Evolutionary conservation across 2,113 vertebrate species (phyloP).

Genomic region (Platysternon megacephalum): DNA sequence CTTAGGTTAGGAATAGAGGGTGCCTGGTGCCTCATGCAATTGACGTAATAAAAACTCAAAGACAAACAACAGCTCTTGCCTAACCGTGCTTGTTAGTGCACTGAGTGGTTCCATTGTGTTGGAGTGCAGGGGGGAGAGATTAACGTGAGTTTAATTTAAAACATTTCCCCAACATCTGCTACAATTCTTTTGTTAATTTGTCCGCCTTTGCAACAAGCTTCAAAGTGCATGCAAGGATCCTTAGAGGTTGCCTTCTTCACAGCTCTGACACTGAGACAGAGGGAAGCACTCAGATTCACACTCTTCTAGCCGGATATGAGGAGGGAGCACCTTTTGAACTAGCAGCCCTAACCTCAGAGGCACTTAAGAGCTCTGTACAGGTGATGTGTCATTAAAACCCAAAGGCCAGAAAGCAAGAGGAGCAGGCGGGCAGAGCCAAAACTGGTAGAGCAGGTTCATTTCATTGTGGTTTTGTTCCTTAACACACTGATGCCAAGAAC

Average conservation of each 20-base stretch:
- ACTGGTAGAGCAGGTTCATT: constrained; percentile 47
- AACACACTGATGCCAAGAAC: neutral
- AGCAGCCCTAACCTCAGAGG: neutral
- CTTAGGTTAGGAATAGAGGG: accelerated
- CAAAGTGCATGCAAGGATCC: neutral
- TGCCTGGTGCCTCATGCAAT: neutral
- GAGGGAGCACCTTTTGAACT: neutral
- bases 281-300: neutral
- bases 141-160: neutral
- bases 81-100: neutral
- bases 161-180: neutral
- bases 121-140: neutral
- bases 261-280: neutral
- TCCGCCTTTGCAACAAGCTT: neutral
- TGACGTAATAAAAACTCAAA: accelerated
- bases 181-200: neutral
- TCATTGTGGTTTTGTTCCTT: neutral
- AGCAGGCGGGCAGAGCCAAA: neutral
- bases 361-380: accelerated
- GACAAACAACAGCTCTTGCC: neutral
- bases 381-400: neutral
- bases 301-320: neutral
- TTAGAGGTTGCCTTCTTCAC: neutral
- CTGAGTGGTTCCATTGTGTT: neutral
- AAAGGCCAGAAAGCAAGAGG: constrained; percentile 6